Percentiles rank a stretch among this genome's conserved stretches.
Conservation (phyloP, 2,113 vertebrate genomes). For the Danionella cerebrum region DNA sequence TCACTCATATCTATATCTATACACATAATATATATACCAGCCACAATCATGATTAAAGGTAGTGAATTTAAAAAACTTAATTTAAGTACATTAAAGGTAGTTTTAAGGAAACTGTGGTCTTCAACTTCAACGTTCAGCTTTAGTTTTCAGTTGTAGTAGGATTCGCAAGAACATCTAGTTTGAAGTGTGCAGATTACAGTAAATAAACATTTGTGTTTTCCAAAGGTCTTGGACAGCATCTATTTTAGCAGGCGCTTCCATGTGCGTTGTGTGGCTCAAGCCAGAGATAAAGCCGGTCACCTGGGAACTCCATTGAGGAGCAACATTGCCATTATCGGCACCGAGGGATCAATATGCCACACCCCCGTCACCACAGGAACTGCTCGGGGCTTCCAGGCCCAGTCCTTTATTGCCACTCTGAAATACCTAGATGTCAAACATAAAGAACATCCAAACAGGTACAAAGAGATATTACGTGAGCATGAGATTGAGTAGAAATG, state of each 20-base stretch:
- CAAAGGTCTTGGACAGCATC: slow-evolving; percentile 92
- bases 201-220: background rate
- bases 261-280: slow-evolving; percentile 89
- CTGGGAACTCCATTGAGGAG: slow-evolving; percentile 87
- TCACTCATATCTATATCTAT: no score
- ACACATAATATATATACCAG: no score
- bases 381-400: slow-evolving; percentile 90
- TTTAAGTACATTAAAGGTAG: no score
- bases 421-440: slow-evolving; percentile 96
- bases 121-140: no score
- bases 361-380: slow-evolving; percentile 90
- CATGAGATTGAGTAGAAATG: background rate
- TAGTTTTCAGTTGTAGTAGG: no score
- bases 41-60: no score
- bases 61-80: no score
- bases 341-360: slow-evolving; percentile 91
- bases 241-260: slow-evolving; percentile 97
- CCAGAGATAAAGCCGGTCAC: slow-evolving; percentile 82
- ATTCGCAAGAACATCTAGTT: background rate
- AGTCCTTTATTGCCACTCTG: slow-evolving; percentile 90
- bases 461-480: background rate
- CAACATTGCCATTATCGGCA: slow-evolving; percentile 83
- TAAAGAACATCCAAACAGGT: slow-evolving; percentile 98
- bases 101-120: no score
- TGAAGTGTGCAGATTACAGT: background rate